Evolutionary conservation across 2,888 invertebrate genomes (phyloP).

Genomic region (Pecten maximus): DNA sequence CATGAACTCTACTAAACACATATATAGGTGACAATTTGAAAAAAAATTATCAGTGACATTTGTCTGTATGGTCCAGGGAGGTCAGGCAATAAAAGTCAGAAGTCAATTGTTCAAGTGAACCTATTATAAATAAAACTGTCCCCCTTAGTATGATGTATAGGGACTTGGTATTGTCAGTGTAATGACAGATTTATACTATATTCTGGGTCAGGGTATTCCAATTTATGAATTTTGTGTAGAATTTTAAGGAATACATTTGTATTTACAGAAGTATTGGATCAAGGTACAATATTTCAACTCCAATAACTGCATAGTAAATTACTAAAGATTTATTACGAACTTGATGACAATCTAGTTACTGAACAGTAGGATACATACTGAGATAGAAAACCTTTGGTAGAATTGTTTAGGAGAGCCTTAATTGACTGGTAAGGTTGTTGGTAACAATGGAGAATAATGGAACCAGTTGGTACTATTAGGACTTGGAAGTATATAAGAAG

Average conservation of each 20-base stretch:
- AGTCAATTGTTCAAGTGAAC: constrained; percentile 9
- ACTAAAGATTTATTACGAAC: not conserved
- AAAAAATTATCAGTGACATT: not conserved
- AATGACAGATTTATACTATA: not conserved
- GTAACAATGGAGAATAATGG: no score
- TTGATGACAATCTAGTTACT: not conserved
- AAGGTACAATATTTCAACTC: not conserved
- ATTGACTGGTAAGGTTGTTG: no score
- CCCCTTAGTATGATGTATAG: not conserved
- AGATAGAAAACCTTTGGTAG: not conserved
- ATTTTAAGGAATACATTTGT: not conserved
- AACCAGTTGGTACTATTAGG: no score
- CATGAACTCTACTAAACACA: not conserved
- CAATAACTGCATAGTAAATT: not conserved
- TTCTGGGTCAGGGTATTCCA: constrained; percentile 26
- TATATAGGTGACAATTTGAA: constrained; percentile 13
- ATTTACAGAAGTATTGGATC: not conserved
- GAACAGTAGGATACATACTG: not conserved
- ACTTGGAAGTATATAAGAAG: no score
- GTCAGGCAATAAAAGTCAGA: not conserved
- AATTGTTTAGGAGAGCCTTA: no score
- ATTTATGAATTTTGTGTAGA: not conserved
- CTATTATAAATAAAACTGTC: constrained; percentile 22
- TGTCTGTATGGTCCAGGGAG: not conserved
- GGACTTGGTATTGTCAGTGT: not conserved